Evolutionary conservation across 2,113 vertebrate species (phyloP).

Genomic region (Protomyctophum bolini): DNA sequence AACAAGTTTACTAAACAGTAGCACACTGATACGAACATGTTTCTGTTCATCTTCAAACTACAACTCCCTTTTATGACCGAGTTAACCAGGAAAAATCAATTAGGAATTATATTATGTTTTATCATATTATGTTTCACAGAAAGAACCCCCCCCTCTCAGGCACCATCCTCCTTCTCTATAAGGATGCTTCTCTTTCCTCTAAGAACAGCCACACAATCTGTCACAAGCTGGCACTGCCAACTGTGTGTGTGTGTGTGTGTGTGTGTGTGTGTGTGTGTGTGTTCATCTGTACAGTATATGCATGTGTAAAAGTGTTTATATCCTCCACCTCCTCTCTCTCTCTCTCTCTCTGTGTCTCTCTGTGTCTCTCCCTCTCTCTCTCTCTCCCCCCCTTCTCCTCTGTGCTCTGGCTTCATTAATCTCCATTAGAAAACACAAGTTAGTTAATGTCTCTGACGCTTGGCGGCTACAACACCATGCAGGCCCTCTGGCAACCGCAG

Average conservation of each 20-base stretch:
- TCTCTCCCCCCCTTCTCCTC: conserved; percentile 24
- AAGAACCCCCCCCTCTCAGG: neutral
- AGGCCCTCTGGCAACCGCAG: conserved; percentile 58
- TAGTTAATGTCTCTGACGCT: conserved; percentile 80
- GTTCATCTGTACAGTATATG: neutral
- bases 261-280: conserved; percentile 13
- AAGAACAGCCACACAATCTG: conserved; percentile 50
- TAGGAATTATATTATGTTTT: too few relatives aligned
- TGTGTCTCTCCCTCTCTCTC: neutral
- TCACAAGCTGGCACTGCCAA: conserved; percentile 49
- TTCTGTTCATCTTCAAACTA: too few relatives aligned
- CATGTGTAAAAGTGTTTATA: conserved; percentile 34
- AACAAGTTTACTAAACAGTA: too few relatives aligned
- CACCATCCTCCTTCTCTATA: conserved; percentile 33
- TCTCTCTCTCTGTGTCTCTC: neutral
- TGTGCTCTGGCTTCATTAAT: conserved; percentile 76
- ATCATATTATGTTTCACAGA: too few relatives aligned
- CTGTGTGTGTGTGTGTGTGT: neutral
- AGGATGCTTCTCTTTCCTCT: conserved; percentile 29
- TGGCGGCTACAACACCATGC: conserved; percentile 60
- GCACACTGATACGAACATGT: too few relatives aligned
- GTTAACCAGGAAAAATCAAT: too few relatives aligned
- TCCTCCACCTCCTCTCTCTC: conserved; percentile 1
- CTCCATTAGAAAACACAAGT: conserved; percentile 84
- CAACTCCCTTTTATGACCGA: too few relatives aligned